phyloP scores from a whole-genome alignment of 1,140 invertebrate species.

The Caenorhabditis tropicalis region DNA sequence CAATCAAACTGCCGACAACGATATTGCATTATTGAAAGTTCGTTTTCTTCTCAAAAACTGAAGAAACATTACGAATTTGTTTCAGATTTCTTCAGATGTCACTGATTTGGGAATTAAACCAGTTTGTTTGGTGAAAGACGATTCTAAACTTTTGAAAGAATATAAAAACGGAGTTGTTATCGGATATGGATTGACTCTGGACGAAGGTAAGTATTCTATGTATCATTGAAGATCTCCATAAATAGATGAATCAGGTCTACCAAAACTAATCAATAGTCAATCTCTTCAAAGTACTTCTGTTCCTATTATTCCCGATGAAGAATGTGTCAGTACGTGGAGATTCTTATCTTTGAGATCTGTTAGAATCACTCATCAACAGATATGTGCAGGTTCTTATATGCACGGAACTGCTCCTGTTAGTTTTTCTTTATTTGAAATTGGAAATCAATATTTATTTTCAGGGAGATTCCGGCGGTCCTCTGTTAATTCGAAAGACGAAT shows the following conservation, averaged over 20 bases:
- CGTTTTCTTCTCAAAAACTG: no score
- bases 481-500: neutral
- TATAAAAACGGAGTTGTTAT: slow-evolving; percentile 23
- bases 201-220: neutral
- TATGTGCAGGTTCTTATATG: neutral
- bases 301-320: neutral
- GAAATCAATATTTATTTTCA: neutral
- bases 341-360: slow-evolving; percentile 1
- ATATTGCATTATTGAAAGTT: slow-evolving; percentile 24
- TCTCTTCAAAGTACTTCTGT: slow-evolving; percentile 15
- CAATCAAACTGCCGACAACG: slow-evolving; percentile 16
- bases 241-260: neutral
- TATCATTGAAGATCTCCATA: neutral
- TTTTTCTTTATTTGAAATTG: neutral
- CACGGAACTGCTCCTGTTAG: slow-evolving; percentile 17
- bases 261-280: slow-evolving; percentile 13
- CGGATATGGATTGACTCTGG: slow-evolving; percentile 14
- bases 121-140: neutral
- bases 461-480: slow-evolving; percentile 1
- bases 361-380: neutral
- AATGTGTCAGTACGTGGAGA: slow-evolving; percentile 5
- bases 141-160: neutral
- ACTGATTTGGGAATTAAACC: neutral
- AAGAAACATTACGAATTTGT: no score
- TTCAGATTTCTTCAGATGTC: neutral